Conservation (phyloP, 2,888 invertebrate species). For the Dasysyrphus albostriatus region DNA sequence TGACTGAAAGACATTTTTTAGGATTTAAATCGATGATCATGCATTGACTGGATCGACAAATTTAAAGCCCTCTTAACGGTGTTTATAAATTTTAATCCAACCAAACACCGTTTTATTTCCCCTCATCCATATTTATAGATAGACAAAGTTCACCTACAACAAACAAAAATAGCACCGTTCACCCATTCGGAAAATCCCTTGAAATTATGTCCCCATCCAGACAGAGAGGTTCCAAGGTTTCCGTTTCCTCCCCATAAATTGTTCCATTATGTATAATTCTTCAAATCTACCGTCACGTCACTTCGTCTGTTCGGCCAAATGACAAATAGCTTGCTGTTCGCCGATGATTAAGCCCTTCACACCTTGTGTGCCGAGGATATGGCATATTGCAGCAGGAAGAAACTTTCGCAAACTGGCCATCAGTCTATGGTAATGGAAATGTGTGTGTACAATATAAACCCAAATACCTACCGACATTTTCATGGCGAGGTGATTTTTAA, state of each 20-base stretch:
- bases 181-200: neutral
- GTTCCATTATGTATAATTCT: constrained; percentile 53
- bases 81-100: neutral
- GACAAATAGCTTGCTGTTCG: constrained; percentile 55
- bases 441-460: constrained; percentile 38
- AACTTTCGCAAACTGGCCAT: constrained; percentile 25
- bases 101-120: neutral
- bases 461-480: constrained; percentile 41
- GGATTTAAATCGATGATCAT: no score
- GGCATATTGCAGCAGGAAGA: constrained; percentile 4
- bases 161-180: neutral
- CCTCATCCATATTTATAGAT: neutral
- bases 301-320: constrained; percentile 27
- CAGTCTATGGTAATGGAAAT: neutral
- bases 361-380: constrained; percentile 43
- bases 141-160: neutral
- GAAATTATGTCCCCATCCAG: neutral
- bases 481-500: constrained; percentile 61
- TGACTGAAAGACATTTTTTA: no score
- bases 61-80: no score
- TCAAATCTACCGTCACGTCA: constrained; percentile 43
- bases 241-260: constrained; percentile 39
- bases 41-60: no score
- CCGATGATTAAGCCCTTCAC: constrained; percentile 62
- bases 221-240: constrained; percentile 23